Percentiles rank a stretch among this genome's conserved stretches.
phyloP scores from a whole-genome alignment of 1,140 invertebrate genomes.

The Zaprionus taronus region DNA sequence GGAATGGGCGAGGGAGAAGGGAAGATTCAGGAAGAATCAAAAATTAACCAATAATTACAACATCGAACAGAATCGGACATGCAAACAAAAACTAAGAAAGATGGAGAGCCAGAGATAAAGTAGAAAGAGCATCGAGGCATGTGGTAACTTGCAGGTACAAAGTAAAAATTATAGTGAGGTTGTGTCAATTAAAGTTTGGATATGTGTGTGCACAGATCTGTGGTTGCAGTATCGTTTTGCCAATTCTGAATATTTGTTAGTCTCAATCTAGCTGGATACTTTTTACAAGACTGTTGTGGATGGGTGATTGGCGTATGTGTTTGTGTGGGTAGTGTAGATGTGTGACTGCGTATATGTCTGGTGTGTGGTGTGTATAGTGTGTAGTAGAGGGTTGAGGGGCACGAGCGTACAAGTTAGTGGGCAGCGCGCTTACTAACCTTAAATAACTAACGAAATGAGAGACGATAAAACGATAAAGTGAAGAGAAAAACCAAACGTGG shows the following conservation, averaged over 20 bases:
- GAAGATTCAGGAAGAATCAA: conserved; percentile 1
- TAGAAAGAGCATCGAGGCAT: conserved; percentile 32
- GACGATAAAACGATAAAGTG: conserved; percentile 38
- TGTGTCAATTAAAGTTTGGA: conserved; percentile 36
- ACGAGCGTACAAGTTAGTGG: conserved; percentile 62
- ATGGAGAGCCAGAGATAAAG: conserved; percentile 14
- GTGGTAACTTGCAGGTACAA: conserved; percentile 34
- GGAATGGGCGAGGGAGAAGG: conserved; percentile 31
- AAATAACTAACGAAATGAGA: conserved; percentile 54
- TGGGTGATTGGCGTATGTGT: conserved; percentile 29
- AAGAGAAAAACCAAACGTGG: conserved; percentile 32
- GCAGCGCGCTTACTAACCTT: conserved; percentile 68
- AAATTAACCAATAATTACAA: conserved; percentile 34
- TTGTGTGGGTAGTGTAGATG: conserved; percentile 23
- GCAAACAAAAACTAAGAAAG: conserved; percentile 25
- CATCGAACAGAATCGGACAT: conserved; percentile 39
- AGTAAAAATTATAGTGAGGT: conserved; percentile 46
- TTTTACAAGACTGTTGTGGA: conserved; percentile 25
- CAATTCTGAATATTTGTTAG: conserved; percentile 55
- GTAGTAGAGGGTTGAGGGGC: conserved; percentile 19
- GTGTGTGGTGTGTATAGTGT: conserved; percentile 12
- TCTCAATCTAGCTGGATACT: conserved; percentile 69
- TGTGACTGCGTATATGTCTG: conserved; percentile 24
- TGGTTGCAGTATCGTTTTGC: conserved; percentile 39
- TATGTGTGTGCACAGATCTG: conserved; percentile 36